Evolutionary conservation across 2,113 vertebrate species (phyloP).

Genomic region (Hemichromis elongatus): DNA sequence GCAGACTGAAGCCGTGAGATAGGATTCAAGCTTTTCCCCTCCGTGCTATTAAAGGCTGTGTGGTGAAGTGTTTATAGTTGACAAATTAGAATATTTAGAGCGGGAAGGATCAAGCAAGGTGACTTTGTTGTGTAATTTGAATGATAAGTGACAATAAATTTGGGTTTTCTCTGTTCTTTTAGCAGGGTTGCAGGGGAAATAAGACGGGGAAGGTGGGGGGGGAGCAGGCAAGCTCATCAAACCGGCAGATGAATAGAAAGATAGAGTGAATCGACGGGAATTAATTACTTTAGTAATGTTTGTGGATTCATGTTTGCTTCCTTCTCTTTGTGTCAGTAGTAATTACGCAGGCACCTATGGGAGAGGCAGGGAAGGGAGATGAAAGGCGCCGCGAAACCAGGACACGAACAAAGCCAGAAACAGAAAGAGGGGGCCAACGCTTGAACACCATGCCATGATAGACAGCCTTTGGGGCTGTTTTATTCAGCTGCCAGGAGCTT

Average conservation of each 20-base stretch:
- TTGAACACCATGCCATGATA: conserved; percentile 63
- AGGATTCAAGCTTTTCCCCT: conserved; percentile 3
- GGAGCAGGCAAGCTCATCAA: conserved; percentile 23
- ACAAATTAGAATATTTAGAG: conserved; percentile 10
- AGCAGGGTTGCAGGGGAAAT: background rate
- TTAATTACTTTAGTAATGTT: conserved; percentile 53
- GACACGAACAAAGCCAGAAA: conserved; percentile 62
- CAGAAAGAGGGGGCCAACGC: conserved; percentile 45
- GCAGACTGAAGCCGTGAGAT: conserved; percentile 11
- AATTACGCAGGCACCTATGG: conserved; percentile 48
- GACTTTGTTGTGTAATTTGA: conserved; percentile 16
- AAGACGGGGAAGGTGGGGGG: background rate
- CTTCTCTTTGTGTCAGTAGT: conserved; percentile 53
- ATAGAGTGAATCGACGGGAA: conserved; percentile 40
- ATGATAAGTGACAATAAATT: conserved; percentile 23
- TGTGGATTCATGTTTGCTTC: conserved; percentile 44
- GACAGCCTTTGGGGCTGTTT: conserved; percentile 63
- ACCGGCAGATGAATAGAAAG: conserved; percentile 22
- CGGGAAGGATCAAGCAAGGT: background rate
- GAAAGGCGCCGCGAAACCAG: conserved; percentile 63
- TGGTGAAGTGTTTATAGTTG: conserved; percentile 3
- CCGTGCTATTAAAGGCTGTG: conserved; percentile 7
- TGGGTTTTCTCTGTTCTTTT: background rate
- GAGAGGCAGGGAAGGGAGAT: conserved; percentile 47
- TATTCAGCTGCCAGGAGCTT: conserved; percentile 70